Evolutionary conservation across 2,113 vertebrate genomes (phyloP).

Genomic region (Ariopsis seemanni): DNA sequence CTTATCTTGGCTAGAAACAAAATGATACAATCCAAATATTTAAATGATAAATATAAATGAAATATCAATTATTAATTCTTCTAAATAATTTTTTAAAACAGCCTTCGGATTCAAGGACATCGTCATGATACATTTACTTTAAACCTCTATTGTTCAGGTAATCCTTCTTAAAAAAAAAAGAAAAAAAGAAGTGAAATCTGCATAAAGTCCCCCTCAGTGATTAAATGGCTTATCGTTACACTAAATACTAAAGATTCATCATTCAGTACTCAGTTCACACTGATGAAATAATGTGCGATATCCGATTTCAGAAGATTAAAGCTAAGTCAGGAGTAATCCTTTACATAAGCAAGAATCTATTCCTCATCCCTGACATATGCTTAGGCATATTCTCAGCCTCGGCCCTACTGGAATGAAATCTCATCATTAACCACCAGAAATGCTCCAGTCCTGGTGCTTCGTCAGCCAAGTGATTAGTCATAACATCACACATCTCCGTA

Average conservation of each 20-base stretch:
- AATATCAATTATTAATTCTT: background rate
- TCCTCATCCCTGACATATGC: constrained; percentile 20
- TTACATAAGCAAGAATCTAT: constrained; percentile 9
- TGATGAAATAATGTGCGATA: background rate
- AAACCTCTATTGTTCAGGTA: background rate
- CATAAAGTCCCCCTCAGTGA: background rate
- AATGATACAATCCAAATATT: background rate
- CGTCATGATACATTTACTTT: background rate
- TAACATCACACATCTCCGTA: constrained; percentile 27
- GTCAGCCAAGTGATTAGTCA: constrained; percentile 17
- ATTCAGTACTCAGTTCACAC: background rate
- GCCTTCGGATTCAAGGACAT: background rate
- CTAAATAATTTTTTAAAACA: background rate
- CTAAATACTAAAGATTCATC: background rate
- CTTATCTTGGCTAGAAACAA: too few relatives aligned
- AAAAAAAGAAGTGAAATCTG: background rate
- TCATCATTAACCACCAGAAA: constrained; percentile 30
- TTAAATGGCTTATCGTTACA: background rate
- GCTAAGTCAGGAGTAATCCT: constrained; percentile 15
- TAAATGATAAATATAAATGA: background rate
- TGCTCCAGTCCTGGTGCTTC: background rate
- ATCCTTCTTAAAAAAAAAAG: background rate
- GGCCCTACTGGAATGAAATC: constrained; percentile 1
- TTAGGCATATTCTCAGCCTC: background rate
- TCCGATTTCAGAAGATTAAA: constrained; percentile 6